Base-by-base conservation (phyloP, 92 coral and sea anemone genomes). In the Parazoanthus atlanticus region DNA sequence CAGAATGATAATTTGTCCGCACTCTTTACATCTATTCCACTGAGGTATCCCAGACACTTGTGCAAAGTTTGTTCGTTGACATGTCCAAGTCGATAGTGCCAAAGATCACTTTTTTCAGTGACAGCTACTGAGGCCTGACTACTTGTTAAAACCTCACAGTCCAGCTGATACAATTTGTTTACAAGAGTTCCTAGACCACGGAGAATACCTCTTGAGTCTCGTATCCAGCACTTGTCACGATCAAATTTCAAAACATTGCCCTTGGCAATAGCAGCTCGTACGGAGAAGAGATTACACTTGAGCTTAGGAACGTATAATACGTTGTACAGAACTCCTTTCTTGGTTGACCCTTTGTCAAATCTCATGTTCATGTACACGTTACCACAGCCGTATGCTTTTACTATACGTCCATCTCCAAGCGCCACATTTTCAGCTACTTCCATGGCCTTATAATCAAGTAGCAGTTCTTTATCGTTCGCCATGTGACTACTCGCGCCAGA, bases 211-310 rank as follows among this genome's bases (percentile, higher is more conserved):
- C 76, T 77, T 80, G 89, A 86, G 77, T 92, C 95, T 82, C 86
- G 36, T 70, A 90, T 88, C 88, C 85, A 90, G 86, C 93, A 91
- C 21, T 80, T 41, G 30, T 89, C 61, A 30, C 89, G 86, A 28
- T 90, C 93, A 85, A 93, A 93, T 54, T 93, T 90, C 38, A 93
- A 88, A 34, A 88, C 90, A 52, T 93, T 90, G 58, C 89, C 93
- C 78, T 88, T 88, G 72, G 89, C 86, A 74, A 86, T 90, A 77
- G 91, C 92, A 83, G 91, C 91, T 74, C 91, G 78, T 69, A 82
- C 91, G 77, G 93, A 90, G 88, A 93, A 93, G 54, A 90, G 80
- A 56, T 90, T 92, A 74, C 92, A 89, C 17, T 69, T 88, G 88
- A 90, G 92, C 88, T 88, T 89, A 85, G 93, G 88, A 69, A 88